Evolutionary conservation across 2,888 invertebrate genomes (phyloP), one percentile per base, ranked within the genome.

Genomic region (Scaptodrosophila latifasciaeformis): DNA sequence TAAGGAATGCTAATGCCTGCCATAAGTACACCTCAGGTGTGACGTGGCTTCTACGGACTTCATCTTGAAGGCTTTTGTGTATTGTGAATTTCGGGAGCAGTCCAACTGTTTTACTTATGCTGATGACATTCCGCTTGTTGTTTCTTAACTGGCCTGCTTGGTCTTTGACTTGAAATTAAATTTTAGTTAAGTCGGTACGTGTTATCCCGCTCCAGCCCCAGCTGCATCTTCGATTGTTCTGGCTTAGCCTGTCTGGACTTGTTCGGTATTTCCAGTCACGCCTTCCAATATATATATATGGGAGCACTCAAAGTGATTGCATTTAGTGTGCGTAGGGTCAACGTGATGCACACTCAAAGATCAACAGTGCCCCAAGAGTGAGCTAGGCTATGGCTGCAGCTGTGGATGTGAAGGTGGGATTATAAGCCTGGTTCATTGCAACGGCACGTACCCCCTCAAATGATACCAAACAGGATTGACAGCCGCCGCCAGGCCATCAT

Each of bases 1-100:
- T 67, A 76, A 74, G 77, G 72, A 74, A 74, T 74, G 77, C 72
- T 74, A 74, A 74, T 74, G 72, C 65, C 49, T 54, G 62, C 59
- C 70, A 67, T 72, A 74, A 74, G 72, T 76, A 62, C 77, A 76
- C 77, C 72, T 76, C 70, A 74, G 72, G 67, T 72, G 72, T 64
- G 65, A 57, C 52, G 53, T 31, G 37, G 12, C 34, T 34, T 34
- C 24, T 24, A 24, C 24, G 24, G 43, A 27, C 43, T 29, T 2
- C 24, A 30, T 1, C 37, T 37, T 37, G 37, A n/a, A 3, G 48
- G 50, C 55, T 2, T 47, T 39, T 7, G 18, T 18, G 6, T 30
- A 5, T 31, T 17, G 21, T 10, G 31, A 17, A 37, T 12, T 31
- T 59, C 9, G 21, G 40, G 15, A 27, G 13, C 42, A 40, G n/a